Evolutionary conservation across 2,113 vertebrate genomes (phyloP).

Genomic region (Ivindomyrus marchei): DNA sequence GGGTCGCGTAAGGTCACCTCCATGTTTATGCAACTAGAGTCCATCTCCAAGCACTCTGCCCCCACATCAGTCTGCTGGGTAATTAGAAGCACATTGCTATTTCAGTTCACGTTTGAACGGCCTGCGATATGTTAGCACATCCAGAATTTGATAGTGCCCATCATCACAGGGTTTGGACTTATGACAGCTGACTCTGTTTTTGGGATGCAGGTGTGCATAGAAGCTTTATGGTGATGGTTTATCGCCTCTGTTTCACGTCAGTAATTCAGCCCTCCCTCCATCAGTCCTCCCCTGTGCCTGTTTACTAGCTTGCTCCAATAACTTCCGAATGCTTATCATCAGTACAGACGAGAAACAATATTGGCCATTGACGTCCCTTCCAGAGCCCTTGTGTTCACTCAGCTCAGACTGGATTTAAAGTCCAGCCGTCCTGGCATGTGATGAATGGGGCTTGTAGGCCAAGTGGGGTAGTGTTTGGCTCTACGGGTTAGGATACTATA

Average conservation of each 20-base stretch:
- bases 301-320: background rate
- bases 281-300: background rate
- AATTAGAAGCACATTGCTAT: background rate
- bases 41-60: background rate
- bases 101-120: background rate
- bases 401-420: background rate
- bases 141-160: background rate
- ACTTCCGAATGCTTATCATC: background rate
- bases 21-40: slow-evolving; percentile 8
- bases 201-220: background rate
- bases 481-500: background rate
- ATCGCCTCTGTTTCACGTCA: background rate
- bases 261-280: background rate
- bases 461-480: background rate
- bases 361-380: background rate
- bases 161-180: background rate
- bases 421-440: background rate
- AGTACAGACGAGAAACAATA: background rate
- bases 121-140: background rate
- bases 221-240: background rate
- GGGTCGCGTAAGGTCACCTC: background rate
- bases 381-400: background rate
- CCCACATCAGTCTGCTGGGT: background rate
- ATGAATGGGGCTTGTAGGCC: background rate
- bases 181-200: background rate